Evolutionary conservation across 37 sponge, comb jelly and placozoan genomes (phyloP).

Genomic region (Cladorhizidae sp.): DNA sequence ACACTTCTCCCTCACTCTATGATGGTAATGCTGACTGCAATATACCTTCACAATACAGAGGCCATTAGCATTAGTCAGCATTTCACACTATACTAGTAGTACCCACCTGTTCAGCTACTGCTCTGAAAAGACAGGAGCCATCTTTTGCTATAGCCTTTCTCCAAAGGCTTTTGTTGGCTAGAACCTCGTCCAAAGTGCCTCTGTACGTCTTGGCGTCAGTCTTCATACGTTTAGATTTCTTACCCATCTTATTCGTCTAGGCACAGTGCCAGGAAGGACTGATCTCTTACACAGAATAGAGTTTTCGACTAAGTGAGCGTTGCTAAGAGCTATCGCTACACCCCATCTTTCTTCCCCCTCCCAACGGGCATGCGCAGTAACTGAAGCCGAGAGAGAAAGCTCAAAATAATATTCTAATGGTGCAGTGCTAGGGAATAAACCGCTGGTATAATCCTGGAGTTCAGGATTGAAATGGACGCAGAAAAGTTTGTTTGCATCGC

Average conservation of each 20-base stretch:
- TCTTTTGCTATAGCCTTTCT: constrained; percentile 83
- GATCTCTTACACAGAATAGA: too few relatives aligned
- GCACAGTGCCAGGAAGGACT: not conserved
- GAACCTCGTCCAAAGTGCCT: constrained; percentile 20
- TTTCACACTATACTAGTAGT: not conserved
- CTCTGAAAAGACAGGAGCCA: constrained; percentile 90
- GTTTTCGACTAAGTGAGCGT: too few relatives aligned
- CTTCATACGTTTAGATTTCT: not conserved
- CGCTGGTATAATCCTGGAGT: too few relatives aligned
- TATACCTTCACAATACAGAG: constrained; percentile 30
- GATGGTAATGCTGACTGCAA: constrained; percentile 51
- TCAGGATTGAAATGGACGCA: too few relatives aligned
- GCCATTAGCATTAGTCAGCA: not conserved
- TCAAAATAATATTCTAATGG: too few relatives aligned
- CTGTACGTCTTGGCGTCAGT: constrained; percentile 13
- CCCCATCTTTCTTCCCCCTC: too few relatives aligned
- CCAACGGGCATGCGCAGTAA: too few relatives aligned
- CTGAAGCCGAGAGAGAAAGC: too few relatives aligned
- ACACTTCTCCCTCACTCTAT: constrained; percentile 41
- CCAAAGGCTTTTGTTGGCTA: constrained; percentile 31
- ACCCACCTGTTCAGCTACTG: constrained; percentile 84
- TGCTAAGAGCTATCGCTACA: too few relatives aligned
- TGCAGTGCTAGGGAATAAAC: too few relatives aligned
- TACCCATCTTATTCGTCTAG: constrained; percentile 3
- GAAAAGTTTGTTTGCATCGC: constrained; percentile 6